phyloP scores from a whole-genome alignment of 2,888 invertebrate species.

The Cyaniris semiargus region DNA sequence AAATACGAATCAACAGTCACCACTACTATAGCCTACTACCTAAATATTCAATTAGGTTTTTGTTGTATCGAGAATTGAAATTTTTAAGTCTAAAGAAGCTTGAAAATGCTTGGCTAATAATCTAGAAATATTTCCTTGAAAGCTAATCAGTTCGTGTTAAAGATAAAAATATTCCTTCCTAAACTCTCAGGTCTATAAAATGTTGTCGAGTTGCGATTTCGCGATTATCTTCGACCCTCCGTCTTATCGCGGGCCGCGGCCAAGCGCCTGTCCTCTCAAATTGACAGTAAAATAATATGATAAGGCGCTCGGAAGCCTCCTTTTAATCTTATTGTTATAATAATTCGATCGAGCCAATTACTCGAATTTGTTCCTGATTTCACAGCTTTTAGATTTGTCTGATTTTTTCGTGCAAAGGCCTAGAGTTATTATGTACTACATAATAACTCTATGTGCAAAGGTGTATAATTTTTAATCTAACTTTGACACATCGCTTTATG shows the following conservation, averaged over 20 bases:
- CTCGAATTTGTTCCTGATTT: background rate
- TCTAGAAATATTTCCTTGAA: too few relatives aligned
- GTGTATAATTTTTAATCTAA: background rate
- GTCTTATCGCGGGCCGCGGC: constrained; percentile 40
- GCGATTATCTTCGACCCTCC: background rate
- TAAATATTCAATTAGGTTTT: too few relatives aligned
- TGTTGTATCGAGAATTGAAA: too few relatives aligned
- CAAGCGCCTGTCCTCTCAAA: constrained; percentile 40
- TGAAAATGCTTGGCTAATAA: too few relatives aligned
- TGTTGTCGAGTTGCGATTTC: background rate
- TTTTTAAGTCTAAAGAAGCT: too few relatives aligned
- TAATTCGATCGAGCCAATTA: constrained; percentile 35
- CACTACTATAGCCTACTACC: background rate
- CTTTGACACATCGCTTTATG: background rate
- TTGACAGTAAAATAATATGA: constrained; percentile 41
- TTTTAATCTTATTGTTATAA: constrained; percentile 18
- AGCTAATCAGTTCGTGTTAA: background rate
- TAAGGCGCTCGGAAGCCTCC: constrained; percentile 38
- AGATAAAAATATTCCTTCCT: background rate
- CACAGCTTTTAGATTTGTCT: background rate
- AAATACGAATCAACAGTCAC: background rate
- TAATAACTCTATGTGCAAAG: too few relatives aligned
- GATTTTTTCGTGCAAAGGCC: background rate
- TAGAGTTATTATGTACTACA: too few relatives aligned
- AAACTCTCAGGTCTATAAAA: background rate